phyloP scores from a whole-genome alignment of 2,797 vertebrate genomes.

The Lagocephalus sceleratus region DNA sequence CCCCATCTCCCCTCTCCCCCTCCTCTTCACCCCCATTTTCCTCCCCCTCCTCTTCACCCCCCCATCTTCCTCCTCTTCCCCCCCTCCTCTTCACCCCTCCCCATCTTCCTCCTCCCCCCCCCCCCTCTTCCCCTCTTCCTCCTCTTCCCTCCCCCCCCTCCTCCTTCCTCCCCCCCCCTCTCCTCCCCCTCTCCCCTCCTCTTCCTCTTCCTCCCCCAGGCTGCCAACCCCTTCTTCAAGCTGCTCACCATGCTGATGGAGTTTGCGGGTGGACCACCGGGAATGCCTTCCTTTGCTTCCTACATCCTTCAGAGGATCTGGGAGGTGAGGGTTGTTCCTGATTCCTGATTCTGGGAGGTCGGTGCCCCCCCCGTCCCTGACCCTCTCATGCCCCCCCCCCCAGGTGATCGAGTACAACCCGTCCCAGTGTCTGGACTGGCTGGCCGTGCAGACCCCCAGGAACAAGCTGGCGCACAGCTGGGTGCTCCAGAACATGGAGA shows the following conservation, averaged over 20 bases:
- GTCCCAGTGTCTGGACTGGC: constrained; percentile 97
- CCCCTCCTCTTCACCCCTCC: no score
- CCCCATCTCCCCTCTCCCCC: constrained; percentile 50
- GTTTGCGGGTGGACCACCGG: constrained; percentile 94
- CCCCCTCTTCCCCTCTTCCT: background rate
- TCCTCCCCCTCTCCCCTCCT: background rate
- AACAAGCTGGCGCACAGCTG: constrained; percentile 98
- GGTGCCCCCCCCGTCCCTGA: no score
- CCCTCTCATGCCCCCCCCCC: background rate
- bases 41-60: background rate
- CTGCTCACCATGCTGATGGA: constrained; percentile 98
- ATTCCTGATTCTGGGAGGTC: no score
- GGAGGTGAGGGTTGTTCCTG: constrained; percentile 94
- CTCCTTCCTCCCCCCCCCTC: background rate
- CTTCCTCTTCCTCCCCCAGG: constrained; percentile 63
- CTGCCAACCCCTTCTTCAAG: constrained; percentile 98
- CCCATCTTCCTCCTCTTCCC: background rate
- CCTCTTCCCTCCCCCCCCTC: background rate
- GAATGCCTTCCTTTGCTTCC: constrained; percentile 97
- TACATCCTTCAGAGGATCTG: constrained; percentile 98
- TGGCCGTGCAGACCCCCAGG: constrained; percentile 95
- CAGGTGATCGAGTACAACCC: constrained; percentile 99
- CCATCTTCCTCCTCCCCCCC: background rate
- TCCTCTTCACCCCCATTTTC: background rate
- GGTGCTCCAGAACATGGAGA: constrained; percentile 99